Conservation (phyloP, 2,888 invertebrate genomes). For the Rhodophaea formosa region DNA sequence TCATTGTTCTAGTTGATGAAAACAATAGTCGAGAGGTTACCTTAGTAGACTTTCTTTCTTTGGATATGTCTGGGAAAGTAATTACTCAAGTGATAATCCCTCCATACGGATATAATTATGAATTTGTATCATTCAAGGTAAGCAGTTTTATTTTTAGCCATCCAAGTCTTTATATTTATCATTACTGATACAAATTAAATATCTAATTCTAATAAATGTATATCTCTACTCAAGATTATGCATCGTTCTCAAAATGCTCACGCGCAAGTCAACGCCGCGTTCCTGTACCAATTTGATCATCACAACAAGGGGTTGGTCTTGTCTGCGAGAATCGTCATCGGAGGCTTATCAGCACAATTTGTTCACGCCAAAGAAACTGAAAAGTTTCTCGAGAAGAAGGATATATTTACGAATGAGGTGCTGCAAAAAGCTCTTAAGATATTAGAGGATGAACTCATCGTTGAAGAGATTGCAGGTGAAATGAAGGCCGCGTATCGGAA, state of each 20-base stretch:
- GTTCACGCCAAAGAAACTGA: slow-evolving; percentile 83
- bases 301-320: slow-evolving; percentile 42
- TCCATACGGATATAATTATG: slow-evolving; percentile 44
- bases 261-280: slow-evolving; percentile 88
- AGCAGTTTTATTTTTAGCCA: no score
- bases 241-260: slow-evolving; percentile 87
- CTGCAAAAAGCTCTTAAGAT: slow-evolving; percentile 76
- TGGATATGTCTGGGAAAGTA: slow-evolving; percentile 57
- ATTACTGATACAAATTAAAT: no score
- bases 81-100: slow-evolving; percentile 54
- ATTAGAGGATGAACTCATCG: slow-evolving; percentile 80
- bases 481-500: slow-evolving; percentile 82
- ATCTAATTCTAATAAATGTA: no score
- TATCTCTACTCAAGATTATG: slow-evolving; percentile 80
- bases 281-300: slow-evolving; percentile 80
- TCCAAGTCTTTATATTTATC: no score
- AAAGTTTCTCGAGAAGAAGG: slow-evolving; percentile 51
- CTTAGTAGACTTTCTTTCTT: slow-evolving; percentile 49
- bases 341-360: slow-evolving; percentile 78
- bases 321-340: slow-evolving; percentile 82
- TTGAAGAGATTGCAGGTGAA: slow-evolving; percentile 80
- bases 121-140: slow-evolving; percentile 57
- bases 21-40: slow-evolving; percentile 39
- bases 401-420: slow-evolving; percentile 67
- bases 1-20: slow-evolving; percentile 33